Evolutionary conservation across 2,888 invertebrate species (phyloP).

Genomic region (Altica lythri): DNA sequence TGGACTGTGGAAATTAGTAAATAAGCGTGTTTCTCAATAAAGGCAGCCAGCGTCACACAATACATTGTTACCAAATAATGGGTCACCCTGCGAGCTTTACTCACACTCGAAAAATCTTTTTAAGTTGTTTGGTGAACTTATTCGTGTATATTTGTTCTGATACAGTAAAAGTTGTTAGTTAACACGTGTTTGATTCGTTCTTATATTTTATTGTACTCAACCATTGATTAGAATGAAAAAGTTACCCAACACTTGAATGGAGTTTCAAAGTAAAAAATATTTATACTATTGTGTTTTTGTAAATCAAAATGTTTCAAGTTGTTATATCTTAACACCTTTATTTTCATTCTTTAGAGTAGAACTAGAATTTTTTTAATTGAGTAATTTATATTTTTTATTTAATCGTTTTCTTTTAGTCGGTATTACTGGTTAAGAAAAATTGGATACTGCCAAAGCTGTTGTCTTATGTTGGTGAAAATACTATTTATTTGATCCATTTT

Average conservation of each 20-base stretch:
- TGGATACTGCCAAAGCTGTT: too few relatives aligned
- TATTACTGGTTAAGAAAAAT: too few relatives aligned
- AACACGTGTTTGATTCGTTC: conserved; percentile 28
- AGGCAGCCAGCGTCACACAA: conserved; percentile 48
- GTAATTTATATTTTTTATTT: too few relatives aligned
- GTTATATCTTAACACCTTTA: too few relatives aligned
- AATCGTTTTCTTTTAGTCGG: too few relatives aligned
- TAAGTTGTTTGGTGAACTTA: conserved; percentile 38
- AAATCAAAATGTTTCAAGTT: too few relatives aligned
- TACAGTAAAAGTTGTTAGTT: conserved; percentile 31
- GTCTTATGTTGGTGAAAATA: too few relatives aligned
- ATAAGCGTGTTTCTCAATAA: conserved; percentile 56
- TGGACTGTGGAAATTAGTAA: conserved; percentile 57
- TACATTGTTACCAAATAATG: conserved; percentile 48
- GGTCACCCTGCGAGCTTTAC: conserved; percentile 53
- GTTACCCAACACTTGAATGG: background rate
- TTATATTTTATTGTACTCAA: background rate
- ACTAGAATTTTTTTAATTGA: too few relatives aligned
- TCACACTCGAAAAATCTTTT: conserved; percentile 51
- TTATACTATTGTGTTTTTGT: too few relatives aligned
- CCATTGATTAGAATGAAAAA: background rate
- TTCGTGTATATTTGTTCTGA: conserved; percentile 34
- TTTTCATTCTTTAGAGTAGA: too few relatives aligned
- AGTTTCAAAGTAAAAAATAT: too few relatives aligned
- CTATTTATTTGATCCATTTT: too few relatives aligned